Conservation (phyloP, 2,113 vertebrate genomes). For the Bubo bubo region DNA sequence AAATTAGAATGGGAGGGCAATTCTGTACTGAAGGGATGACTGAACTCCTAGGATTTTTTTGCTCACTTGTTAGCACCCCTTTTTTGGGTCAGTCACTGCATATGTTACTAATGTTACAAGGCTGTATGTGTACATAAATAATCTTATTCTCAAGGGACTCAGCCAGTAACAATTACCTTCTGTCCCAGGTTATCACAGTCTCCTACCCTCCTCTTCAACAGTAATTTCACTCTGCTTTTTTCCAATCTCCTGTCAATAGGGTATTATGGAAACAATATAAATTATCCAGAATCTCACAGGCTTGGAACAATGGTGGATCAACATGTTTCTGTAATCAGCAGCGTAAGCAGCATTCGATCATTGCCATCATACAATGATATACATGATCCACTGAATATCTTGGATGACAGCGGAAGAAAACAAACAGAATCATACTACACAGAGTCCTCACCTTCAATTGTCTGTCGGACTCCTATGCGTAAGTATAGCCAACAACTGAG, state of each 20-base stretch:
- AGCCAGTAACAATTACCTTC: not conserved
- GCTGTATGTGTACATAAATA: not conserved
- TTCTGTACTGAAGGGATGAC: not conserved
- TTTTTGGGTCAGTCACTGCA: not conserved
- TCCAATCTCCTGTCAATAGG: slow-evolving; percentile 71
- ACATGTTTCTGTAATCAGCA: slow-evolving; percentile 97
- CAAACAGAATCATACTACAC: slow-evolving; percentile 78
- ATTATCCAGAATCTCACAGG: slow-evolving; percentile 85
- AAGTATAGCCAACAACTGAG: slow-evolving; percentile 43
- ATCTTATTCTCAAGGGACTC: not conserved
- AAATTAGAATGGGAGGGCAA: not conserved
- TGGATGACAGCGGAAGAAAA: slow-evolving; percentile 87
- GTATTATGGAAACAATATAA: slow-evolving; percentile 84
- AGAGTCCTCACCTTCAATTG: slow-evolving; percentile 74
- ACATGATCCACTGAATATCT: slow-evolving; percentile 93
- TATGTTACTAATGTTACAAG: not conserved
- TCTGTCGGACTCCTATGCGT: slow-evolving; percentile 76
- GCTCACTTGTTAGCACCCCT: not conserved
- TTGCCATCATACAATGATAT: slow-evolving; percentile 85
- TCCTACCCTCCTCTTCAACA: not conserved
- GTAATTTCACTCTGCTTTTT: not conserved
- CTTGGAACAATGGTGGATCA: slow-evolving; percentile 90
- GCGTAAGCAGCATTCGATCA: slow-evolving; percentile 83
- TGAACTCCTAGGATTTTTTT: not conserved
- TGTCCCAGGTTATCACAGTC: not conserved